Evolutionary conservation across 2,113 vertebrate species (phyloP).

Genomic region (Corydoras sp.): DNA sequence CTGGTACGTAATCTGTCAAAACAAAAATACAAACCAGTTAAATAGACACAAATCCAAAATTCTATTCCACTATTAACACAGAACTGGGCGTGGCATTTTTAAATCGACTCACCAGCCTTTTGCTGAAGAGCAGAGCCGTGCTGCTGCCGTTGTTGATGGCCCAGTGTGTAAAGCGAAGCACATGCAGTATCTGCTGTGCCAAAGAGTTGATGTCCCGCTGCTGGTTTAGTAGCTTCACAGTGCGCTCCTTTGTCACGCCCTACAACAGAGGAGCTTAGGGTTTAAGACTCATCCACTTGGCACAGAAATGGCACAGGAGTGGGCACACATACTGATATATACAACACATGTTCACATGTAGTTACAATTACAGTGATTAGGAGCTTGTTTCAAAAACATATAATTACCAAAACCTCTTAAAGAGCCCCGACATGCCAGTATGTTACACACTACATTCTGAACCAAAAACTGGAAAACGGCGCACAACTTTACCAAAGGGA

Average conservation of each 20-base stretch:
- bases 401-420: no score
- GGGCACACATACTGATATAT: no score
- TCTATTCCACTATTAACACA: neutral
- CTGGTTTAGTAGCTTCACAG: conserved; percentile 82
- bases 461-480: no score
- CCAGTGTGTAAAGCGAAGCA: conserved; percentile 96
- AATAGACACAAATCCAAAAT: no score
- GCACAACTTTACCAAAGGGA: no score
- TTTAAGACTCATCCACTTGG: neutral
- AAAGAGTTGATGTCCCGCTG: conserved; percentile 88
- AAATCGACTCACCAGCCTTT: conserved; percentile 78
- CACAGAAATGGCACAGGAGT: neutral
- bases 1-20: conserved; percentile 85
- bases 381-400: no score
- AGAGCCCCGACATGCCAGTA: no score
- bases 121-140: conserved; percentile 93
- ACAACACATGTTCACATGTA: no score
- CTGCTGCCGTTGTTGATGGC: conserved; percentile 92
- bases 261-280: conserved; percentile 45
- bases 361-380: no score
- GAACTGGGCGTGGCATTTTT: neutral
- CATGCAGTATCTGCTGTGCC: conserved; percentile 91
- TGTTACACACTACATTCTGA: no score
- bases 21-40: neutral
- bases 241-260: conserved; percentile 94